Base-by-base conservation (phyloP, 2,113 vertebrate genomes). In the Calonectris borealis region DNA sequence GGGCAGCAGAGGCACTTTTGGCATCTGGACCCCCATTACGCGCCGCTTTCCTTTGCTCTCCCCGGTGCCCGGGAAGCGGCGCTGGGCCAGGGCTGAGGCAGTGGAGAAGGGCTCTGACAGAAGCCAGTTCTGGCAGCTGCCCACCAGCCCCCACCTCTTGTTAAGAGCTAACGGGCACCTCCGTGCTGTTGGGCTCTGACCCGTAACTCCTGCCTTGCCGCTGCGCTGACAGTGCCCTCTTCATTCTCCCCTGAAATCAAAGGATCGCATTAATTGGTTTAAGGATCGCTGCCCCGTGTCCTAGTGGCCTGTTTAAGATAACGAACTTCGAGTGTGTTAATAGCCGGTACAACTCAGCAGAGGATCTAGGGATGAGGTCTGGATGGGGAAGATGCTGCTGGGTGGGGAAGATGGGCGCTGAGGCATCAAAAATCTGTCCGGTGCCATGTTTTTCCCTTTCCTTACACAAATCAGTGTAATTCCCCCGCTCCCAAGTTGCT, bases 241-340 rank as follows among this genome's bases (percentile, higher is more conserved):
- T 90, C 94, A n/a, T 95, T 90, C 95, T 93, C 52, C 60, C 66
- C 95, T 92, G 96, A 87, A 97, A 95, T 86, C 88, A 89, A 77
- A 97, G 96, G 58, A 81, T 95, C 61, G 6, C 77, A 57, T 97
- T 97, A 98, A 97, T 97, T 97, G 96, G 96, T 94, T 97, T 94
- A 94, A 95, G 95, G 94, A 93, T 96, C 55, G 21, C 93, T 95
- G 91, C 96, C 94, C 95, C 27, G 7, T 89, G 94, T 95, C 84
- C 94, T 96, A 93, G 73, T 34, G 82, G 92, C 92, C 96, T 96
- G 83, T 84, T 95, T 85, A 88, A 97, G 95, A 93, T 97, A 97
- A 96, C 92, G 52, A 96, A 97, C 94, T 76, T 51, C 12, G 90
- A 89, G 77, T 24, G 46, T 92, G 76, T 94, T 95, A 96, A 92